These are phyloP conservation scores for Apis florea DNA, from an alignment of 1,140 invertebrate genomes.

Conservation along the genomic window DNA sequence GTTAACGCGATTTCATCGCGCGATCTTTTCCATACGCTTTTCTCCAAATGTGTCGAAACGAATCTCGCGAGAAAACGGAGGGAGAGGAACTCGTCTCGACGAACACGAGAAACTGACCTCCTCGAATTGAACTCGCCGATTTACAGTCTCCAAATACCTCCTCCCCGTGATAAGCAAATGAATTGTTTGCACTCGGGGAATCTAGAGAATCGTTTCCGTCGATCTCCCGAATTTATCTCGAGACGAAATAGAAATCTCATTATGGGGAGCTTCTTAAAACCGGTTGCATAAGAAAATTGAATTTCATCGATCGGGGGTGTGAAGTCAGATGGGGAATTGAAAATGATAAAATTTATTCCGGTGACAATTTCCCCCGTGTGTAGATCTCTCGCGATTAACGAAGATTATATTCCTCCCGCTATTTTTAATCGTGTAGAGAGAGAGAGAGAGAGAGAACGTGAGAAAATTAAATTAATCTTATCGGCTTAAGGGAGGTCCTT, in stretches of 20 bases:
- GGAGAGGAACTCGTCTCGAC: not conserved
- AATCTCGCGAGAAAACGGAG: not conserved
- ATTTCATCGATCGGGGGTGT: not conserved
- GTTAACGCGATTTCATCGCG: no score
- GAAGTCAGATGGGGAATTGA: not conserved
- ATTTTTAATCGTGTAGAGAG: constrained; percentile 13
- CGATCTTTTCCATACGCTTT: no score
- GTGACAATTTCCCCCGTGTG: not conserved
- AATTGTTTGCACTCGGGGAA: not conserved
- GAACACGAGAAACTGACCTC: constrained; percentile 39
- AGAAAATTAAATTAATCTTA: constrained; percentile 71
- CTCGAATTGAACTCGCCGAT: constrained; percentile 35
- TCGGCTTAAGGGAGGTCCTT: constrained; percentile 55
- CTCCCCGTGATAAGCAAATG: not conserved
- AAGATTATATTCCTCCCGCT: not conserved
- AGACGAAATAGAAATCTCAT: not conserved
- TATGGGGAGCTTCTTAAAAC: not conserved
- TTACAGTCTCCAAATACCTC: not conserved
- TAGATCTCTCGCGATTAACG: not conserved
- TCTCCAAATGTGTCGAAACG: not conserved
- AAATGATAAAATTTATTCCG: not conserved
- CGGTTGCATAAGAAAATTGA: not conserved
- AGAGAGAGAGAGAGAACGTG: no score
- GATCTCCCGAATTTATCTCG: not conserved
- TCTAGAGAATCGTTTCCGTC: not conserved